These are phyloP conservation scores for Drosophila melanica DNA, from an alignment of 1,140 invertebrate genomes.

Conservation along the genomic window DNA sequence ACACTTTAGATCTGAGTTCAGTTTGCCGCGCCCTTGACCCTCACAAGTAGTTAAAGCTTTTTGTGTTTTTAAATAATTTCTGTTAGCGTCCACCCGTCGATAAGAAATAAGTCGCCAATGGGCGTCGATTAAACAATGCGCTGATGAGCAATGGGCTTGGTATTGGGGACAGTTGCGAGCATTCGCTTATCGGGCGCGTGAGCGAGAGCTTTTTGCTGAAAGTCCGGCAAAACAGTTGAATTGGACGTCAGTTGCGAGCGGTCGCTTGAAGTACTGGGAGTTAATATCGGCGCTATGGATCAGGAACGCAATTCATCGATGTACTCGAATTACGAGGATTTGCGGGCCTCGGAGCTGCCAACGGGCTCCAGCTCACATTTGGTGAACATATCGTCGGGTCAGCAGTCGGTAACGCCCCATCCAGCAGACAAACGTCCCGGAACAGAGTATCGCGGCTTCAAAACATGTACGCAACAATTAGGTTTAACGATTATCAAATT, in stretches of 20 bases:
- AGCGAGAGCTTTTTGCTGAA: constrained; percentile 4
- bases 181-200: background rate
- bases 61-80: no score
- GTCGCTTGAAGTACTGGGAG: background rate
- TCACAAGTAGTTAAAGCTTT: no score
- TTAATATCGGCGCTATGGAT: constrained; percentile 13
- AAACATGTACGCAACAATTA: constrained; percentile 49
- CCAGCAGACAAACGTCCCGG: background rate
- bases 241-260: constrained; percentile 1
- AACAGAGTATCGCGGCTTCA: constrained; percentile 57
- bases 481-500: background rate
- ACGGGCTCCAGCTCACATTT: constrained; percentile 53
- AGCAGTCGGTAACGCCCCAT: background rate
- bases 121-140: background rate
- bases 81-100: background rate
- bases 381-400: constrained; percentile 40
- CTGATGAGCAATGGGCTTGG: background rate
- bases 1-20: no score
- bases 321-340: constrained; percentile 68
- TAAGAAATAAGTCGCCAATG: background rate
- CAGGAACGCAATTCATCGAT: constrained; percentile 36
- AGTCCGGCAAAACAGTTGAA: background rate
- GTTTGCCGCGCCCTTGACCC: no score
- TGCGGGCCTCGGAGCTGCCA: constrained; percentile 51
- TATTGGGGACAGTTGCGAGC: background rate